Percentiles rank a stretch among this genome's conserved stretches.
phyloP scores from a whole-genome alignment of 2,797 vertebrate species.

The Megaceryle alcyon region DNA sequence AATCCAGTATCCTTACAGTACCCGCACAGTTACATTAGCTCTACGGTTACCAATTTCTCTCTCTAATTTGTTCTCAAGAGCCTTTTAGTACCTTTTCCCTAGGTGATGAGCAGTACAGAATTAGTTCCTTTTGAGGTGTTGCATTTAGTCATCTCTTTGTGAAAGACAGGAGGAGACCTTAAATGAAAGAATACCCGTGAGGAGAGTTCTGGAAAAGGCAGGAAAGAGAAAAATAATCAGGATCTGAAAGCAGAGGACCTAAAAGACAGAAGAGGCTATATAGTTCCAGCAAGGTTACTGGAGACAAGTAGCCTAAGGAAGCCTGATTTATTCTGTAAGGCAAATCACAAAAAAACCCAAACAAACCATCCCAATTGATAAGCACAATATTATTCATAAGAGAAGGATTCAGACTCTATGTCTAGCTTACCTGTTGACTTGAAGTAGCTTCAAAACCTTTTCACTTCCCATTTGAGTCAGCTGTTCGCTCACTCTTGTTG shows the following conservation, averaged over 20 bases:
- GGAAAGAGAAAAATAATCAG: not conserved
- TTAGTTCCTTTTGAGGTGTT: slow-evolving; percentile 13
- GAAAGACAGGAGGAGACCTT: not conserved
- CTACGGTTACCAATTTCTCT: not conserved
- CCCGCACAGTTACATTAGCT: not conserved
- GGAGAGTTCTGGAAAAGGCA: not conserved
- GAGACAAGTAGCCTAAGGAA: not conserved
- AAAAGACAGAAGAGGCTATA: not conserved
- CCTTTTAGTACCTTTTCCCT: slow-evolving; percentile 13
- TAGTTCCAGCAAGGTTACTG: slow-evolving; percentile 3
- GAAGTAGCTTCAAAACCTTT: slow-evolving; percentile 10
- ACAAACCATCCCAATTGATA: not conserved
- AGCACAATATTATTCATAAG: not conserved
- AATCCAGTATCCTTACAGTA: not conserved
- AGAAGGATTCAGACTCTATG: not conserved
- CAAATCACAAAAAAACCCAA: not conserved
- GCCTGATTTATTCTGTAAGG: not conserved
- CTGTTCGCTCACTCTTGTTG: not conserved
- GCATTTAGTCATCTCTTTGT: not conserved
- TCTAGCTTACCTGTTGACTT: not conserved
- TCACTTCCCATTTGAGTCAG: not conserved
- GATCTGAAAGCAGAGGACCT: not conserved
- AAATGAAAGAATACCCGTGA: slow-evolving; percentile 23
- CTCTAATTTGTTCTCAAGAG: slow-evolving; percentile 10
- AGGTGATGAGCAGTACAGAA: slow-evolving; percentile 22